Base-by-base conservation (phyloP, 2,113 vertebrate species). In the Gadus macrocephalus region DNA sequence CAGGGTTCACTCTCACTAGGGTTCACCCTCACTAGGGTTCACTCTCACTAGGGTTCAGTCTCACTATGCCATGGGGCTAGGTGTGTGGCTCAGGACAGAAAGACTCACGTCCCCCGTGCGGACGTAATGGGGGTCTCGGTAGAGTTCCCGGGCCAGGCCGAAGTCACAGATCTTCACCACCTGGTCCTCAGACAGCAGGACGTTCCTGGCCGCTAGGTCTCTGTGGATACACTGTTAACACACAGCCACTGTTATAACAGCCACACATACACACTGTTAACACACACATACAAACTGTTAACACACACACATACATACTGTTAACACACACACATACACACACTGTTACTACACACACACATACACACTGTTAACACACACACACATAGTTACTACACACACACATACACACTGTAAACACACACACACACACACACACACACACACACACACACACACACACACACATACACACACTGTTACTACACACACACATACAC, bases 101-200 rank as follows among this genome's bases (percentile, higher is more conserved):
- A 61, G 9, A 95, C 96, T 98, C 88, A 97, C 96, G 62, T 98
- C 96, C 87, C 96, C 97, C 85, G 96, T 98, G 86, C 95, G 92
- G 82, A 98, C 94, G 70, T 96, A 97, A 86, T 99, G 94, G 0
- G 93, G 95, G 85, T 98, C 93, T 92, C 95, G 97, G 89, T 97
- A 98, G 91, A 96, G 93, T 85, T 98, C 96, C 85, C 95, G 91
- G 79, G 95, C 95, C 0, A 98, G 90, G 78, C 96, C 96, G 55
- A 98, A 97, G 86, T 98, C 96, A 74, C 96, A 98, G 83, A 98
- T 98, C 91, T 98, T 97, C 81, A 97, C 96, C 72, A 97, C 94
- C 63, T 97, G 97, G 85, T 97, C 96, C 83, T 96, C 95, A 61
- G 96, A 95, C 82, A 98, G 91, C 85, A 98, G 91, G 83, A 98